These are phyloP conservation scores for Damaliscus lunatus DNA, from an alignment of 2,113 vertebrate species.

Conservation along the genomic window DNA sequence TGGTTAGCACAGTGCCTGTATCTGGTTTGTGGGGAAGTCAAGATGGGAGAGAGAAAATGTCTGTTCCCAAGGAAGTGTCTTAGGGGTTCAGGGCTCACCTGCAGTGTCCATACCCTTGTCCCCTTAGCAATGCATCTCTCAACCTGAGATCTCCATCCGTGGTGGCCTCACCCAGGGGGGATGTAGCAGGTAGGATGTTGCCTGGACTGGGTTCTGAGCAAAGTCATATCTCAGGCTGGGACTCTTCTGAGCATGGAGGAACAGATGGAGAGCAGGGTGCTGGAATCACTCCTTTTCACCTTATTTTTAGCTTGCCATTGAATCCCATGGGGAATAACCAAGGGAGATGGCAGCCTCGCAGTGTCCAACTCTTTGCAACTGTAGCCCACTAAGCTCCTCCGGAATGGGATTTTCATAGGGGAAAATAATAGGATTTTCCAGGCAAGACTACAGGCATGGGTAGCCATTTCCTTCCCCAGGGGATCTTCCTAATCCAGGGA, in stretches of 20 bases:
- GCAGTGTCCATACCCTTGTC: background rate
- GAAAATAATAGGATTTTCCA: background rate
- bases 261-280: no score
- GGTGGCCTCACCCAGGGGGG: background rate
- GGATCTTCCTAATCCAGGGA: background rate
- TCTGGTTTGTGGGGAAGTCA: background rate
- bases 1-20: background rate
- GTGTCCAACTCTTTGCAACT: background rate
- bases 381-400: background rate
- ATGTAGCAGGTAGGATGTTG: background rate
- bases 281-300: background rate
- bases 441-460: background rate
- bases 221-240: background rate
- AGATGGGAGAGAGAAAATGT: no score
- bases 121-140: background rate
- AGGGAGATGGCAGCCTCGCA: rapidly evolving
- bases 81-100: background rate
- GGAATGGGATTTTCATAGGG: background rate
- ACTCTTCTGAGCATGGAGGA: background rate
- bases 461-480: background rate
- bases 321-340: rapidly evolving
- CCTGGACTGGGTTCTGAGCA: background rate
- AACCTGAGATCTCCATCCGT: background rate
- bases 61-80: no score
- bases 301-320: background rate